Evolutionary conservation across 1,140 invertebrate genomes (phyloP).

Genomic region (Zeugodacus cucurbitae): DNA sequence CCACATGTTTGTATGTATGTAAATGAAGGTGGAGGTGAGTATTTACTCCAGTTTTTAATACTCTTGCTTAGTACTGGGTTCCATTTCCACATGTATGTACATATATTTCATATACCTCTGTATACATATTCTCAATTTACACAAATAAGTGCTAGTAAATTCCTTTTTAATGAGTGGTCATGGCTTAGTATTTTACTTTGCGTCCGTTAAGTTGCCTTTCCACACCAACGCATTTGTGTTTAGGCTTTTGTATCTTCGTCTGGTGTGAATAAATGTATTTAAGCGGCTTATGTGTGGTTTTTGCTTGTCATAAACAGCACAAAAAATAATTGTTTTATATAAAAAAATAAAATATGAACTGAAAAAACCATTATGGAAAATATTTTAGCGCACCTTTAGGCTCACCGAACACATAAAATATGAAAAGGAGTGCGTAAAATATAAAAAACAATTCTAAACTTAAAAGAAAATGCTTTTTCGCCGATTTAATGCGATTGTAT

Average conservation of each 20-base stretch:
- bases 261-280: constrained; percentile 17
- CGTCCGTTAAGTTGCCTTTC: neutral
- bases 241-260: neutral
- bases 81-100: neutral
- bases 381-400: too few relatives aligned
- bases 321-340: neutral
- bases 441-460: too few relatives aligned
- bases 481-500: too few relatives aligned
- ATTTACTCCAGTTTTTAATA: neutral
- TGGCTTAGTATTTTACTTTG: constrained; percentile 28
- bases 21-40: too few relatives aligned
- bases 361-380: too few relatives aligned
- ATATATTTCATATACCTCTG: neutral
- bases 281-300: constrained; percentile 20
- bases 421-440: too few relatives aligned
- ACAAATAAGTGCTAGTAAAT: constrained; percentile 52
- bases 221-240: neutral
- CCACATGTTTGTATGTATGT: neutral
- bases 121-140: neutral
- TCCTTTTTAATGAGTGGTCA: constrained; percentile 63
- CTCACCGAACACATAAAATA: too few relatives aligned
- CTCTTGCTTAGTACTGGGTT: neutral
- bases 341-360: too few relatives aligned
- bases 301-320: neutral
- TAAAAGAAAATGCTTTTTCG: too few relatives aligned